Evolutionary conservation across 2,113 vertebrate genomes (phyloP), one percentile per base, ranked within the genome.

Genomic region (Neogobius melanostomus): DNA sequence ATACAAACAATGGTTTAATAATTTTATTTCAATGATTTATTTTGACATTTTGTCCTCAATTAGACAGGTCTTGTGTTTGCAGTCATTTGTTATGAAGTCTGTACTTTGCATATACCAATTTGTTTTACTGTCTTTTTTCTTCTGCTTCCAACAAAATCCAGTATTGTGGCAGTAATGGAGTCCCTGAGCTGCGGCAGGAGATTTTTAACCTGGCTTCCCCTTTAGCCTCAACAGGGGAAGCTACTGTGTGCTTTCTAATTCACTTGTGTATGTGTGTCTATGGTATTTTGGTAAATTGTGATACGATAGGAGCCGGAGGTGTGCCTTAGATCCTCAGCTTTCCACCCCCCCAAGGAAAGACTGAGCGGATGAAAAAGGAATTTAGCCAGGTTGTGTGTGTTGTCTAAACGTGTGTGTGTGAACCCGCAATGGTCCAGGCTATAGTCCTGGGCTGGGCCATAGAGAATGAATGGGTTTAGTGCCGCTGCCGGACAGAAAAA

Each of bases 391-490:
- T 86, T 86, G 46, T 82, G 60, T 75, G 66, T 79, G 71, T 62
- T 74, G 56, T 69, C 5, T 54, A 42, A 61, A n/a, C 47, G 61
- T 48, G 57, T 64, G 43, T 66, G 61, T 64, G 85, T 77, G 78
- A 73, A 75, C 42, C 47, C 21, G 66, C 17, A 54, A 11, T 28
- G 17, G 63, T 80, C 71, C 53, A 45, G 56, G 74, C 21, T 65
- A 56, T 56, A 81, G 78, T 80, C 74, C 91, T 59, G 80, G 77
- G 94, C 76, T 93, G 92, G 95, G 95, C 96, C 95, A 94, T 93
- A 94, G 92, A 96, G 96, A 97, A 98, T 97, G 96, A 96, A 98
- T 98, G 95, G 94, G 92, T 96, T 95, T 93, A 93, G 95, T 93
- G 91, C 93, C 87, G 93, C 90, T 87, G 92, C 92, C 90, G 90